These are phyloP conservation scores for Gobio gobio DNA, from an alignment of 2,113 vertebrate species.

Conservation along the genomic window DNA sequence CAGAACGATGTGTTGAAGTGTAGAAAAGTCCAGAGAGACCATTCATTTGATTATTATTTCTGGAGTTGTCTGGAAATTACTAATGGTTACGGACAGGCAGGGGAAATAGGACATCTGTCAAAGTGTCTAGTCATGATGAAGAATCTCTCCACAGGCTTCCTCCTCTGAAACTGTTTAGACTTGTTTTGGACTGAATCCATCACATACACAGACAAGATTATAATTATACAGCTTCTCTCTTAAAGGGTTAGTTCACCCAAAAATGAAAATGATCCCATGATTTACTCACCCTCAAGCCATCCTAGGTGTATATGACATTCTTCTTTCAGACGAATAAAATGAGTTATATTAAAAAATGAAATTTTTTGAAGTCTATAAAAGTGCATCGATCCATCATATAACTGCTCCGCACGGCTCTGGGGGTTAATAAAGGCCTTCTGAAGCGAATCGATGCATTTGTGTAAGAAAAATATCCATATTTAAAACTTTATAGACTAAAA, in stretches of 20 bases:
- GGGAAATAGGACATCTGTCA: not conserved
- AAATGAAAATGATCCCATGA: too few relatives aligned
- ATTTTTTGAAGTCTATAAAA: too few relatives aligned
- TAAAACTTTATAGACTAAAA: too few relatives aligned
- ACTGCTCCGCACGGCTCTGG: too few relatives aligned
- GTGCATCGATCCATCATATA: too few relatives aligned
- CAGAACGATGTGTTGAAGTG: constrained; percentile 5
- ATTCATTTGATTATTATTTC: not conserved
- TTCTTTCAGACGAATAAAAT: too few relatives aligned
- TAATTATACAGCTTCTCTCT: not conserved
- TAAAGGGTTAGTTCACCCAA: not conserved
- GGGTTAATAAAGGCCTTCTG: too few relatives aligned
- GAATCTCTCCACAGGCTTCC: not conserved
- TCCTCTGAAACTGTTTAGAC: not conserved
- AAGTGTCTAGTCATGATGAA: not conserved
- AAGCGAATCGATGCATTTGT: too few relatives aligned
- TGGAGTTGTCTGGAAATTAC: not conserved
- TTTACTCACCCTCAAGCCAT: too few relatives aligned
- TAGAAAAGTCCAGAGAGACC: constrained; percentile 8
- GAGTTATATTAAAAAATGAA: too few relatives aligned
- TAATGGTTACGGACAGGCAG: not conserved
- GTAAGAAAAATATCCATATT: too few relatives aligned
- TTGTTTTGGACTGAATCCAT: not conserved
- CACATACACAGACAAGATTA: not conserved
- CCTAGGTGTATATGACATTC: too few relatives aligned